Base-by-base conservation (phyloP, 1,140 invertebrate genomes). In the Trichonephila inaurata region DNA sequence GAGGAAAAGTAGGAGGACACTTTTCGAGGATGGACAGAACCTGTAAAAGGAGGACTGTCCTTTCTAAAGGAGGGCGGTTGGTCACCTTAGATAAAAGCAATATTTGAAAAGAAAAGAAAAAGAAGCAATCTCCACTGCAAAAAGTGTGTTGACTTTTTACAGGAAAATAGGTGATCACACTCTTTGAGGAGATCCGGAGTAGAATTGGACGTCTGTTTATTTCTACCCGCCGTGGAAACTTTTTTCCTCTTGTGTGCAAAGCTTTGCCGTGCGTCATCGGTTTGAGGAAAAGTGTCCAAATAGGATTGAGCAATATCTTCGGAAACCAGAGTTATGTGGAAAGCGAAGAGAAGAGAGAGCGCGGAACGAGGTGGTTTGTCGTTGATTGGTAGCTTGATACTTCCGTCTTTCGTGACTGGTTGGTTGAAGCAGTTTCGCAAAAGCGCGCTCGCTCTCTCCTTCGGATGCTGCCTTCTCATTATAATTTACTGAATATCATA, bases 371-470 rank as follows among this genome's bases (percentile, higher is more conserved):
- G 33, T 40, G 58, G 44, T 60, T 85, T 58, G 58, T 60, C 61
- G 24, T 85, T 85, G 58, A 85, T 85, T 85, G 24, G n/a, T 61
- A 85, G 83, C 83, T n/a, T 19, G 8, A 85, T 85, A 85, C 83
- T 85, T 85, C 83, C 83, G 83, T 85, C 51, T 85, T 85, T 10
- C 72, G 44, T 33, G 51, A 85, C 83, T 61, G 21, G 60, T 60
- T 58, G 82, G 12, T 51, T 12, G 58, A 51, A 61, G 83, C 61
- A 85, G 28, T 19, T 18, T 77, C 72, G 24, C 72, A 77, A 33
- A 18, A 40, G 51, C 51, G 5, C 51, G 2, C 51, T 10, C 51
- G 51, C 51, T 51, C 51, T 5, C 51, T 51, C 1, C 51, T 51
- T 7, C 10, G 66, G 21, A 66, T 0, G 66, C 0, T 69, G 72